These are phyloP conservation scores for Sarotherodon lohbergeri DNA, from an alignment of 2,113 vertebrate species.

Conservation along the genomic window DNA sequence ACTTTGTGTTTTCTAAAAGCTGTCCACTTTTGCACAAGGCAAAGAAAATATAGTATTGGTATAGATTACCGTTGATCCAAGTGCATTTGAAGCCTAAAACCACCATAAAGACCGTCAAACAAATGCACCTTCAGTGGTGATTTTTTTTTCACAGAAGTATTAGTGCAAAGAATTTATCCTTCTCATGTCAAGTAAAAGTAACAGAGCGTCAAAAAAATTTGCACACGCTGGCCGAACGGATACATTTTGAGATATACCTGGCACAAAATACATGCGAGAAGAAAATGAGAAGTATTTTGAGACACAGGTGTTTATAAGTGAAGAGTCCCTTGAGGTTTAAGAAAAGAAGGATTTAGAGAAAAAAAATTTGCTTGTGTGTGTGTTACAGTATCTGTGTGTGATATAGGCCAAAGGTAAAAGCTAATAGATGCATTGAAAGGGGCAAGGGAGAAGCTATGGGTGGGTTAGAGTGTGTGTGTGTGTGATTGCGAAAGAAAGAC, in stretches of 20 bases:
- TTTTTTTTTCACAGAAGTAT: not conserved
- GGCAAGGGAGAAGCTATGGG: not conserved
- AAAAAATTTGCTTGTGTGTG: accelerated
- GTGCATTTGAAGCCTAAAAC: not conserved
- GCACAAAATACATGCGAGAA: slow-evolving; percentile 9
- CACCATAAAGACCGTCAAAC: not conserved
- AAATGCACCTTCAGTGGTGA: not conserved
- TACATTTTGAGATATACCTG: slow-evolving; percentile 34
- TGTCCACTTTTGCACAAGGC: not conserved
- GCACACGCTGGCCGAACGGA: slow-evolving; percentile 20
- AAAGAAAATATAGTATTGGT: not conserved
- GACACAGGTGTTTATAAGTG: slow-evolving; percentile 13
- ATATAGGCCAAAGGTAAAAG: not conserved
- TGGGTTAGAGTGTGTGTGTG: not conserved
- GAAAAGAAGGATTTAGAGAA: not conserved
- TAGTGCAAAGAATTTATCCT: not conserved
- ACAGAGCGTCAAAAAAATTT: not conserved
- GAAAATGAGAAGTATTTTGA: not conserved
- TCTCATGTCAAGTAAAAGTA: not conserved
- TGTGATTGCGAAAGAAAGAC: not conserved
- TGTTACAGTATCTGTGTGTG: not conserved
- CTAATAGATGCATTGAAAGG: not conserved
- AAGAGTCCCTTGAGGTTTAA: not conserved
- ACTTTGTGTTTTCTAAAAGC: not conserved
- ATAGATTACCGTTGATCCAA: not conserved